Evolutionary conservation across 1,140 invertebrate species (phyloP).

Genomic region (Carposina sasakii): DNA sequence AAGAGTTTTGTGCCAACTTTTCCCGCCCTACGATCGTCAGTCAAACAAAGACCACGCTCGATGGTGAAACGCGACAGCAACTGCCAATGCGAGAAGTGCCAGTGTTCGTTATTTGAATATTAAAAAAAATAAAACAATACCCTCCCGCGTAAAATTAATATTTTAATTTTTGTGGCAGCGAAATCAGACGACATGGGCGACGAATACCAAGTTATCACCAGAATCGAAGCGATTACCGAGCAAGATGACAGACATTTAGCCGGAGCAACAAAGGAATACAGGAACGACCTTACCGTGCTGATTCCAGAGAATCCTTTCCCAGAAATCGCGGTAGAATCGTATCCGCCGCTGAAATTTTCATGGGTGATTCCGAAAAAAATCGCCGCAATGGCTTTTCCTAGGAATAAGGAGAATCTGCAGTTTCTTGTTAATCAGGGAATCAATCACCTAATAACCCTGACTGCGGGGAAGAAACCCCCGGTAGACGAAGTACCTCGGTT

Average conservation of each 20-base stretch:
- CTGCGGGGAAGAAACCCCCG: conserved; percentile 75
- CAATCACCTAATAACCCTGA: conserved; percentile 74
- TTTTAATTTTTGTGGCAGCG: conserved; percentile 30
- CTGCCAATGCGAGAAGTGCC: conserved; percentile 31
- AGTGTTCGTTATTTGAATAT: conserved; percentile 30
- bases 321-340: conserved; percentile 64
- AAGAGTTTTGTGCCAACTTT: conserved; percentile 46
- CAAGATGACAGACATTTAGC: conserved; percentile 58
- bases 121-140: conserved; percentile 8
- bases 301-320: conserved; percentile 68
- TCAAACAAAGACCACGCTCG: conserved; percentile 39
- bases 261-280: conserved; percentile 54
- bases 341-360: conserved; percentile 76
- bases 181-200: conserved; percentile 34
- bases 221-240: conserved; percentile 61
- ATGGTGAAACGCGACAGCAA: conserved; percentile 30
- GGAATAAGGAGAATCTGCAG: conserved; percentile 63
- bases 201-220: conserved; percentile 45
- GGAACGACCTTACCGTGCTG: conserved; percentile 55
- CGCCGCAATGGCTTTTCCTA: conserved; percentile 75
- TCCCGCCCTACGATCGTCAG: conserved; percentile 38
- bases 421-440: conserved; percentile 65
- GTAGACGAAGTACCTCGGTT: conserved; percentile 66
- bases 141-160: conserved; percentile 1
- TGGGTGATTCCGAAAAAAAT: conserved; percentile 75